Percentiles rank a stretch among this genome's conserved stretches.
These are phyloP conservation scores for Agonopterix subpropinquella DNA, from an alignment of 2,888 invertebrate species.

Conservation along the genomic window DNA sequence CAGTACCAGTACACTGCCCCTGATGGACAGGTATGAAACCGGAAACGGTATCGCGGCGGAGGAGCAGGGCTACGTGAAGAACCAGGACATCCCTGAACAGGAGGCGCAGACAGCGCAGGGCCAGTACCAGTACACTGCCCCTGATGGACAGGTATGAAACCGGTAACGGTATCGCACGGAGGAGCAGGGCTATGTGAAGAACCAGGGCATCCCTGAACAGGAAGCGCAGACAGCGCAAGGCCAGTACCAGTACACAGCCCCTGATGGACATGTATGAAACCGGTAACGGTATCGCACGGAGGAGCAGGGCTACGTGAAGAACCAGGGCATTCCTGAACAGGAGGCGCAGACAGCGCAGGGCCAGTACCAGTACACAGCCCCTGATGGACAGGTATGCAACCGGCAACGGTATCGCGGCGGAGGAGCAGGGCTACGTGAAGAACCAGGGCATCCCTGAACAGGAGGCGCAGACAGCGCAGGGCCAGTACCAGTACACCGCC, in stretches of 20 bases:
- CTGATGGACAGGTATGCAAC: conserved; percentile 78
- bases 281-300: conserved; percentile 78
- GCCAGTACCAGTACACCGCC: conserved; percentile 77
- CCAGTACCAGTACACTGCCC: conserved; percentile 76
- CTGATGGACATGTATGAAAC: conserved; percentile 78
- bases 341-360: conserved; percentile 77
- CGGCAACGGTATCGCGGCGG: conserved; percentile 78
- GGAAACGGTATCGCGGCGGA: conserved; percentile 79
- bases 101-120: conserved; percentile 77
- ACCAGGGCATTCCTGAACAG: conserved; percentile 69
- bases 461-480: conserved; percentile 76
- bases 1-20: conserved; percentile 77
- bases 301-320: conserved; percentile 77
- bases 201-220: conserved; percentile 69
- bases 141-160: conserved; percentile 78
- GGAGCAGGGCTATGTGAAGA: conserved; percentile 77
- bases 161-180: conserved; percentile 78
- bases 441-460: conserved; percentile 72
- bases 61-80: conserved; percentile 77
- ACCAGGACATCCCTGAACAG: conserved; percentile 69
- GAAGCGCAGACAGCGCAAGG: conserved; percentile 77
- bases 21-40: conserved; percentile 77
- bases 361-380: conserved; percentile 76
- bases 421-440: conserved; percentile 77
- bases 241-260: conserved; percentile 76